Base-by-base conservation (phyloP, 2,113 vertebrate genomes). In the Noctilio leporinus region DNA sequence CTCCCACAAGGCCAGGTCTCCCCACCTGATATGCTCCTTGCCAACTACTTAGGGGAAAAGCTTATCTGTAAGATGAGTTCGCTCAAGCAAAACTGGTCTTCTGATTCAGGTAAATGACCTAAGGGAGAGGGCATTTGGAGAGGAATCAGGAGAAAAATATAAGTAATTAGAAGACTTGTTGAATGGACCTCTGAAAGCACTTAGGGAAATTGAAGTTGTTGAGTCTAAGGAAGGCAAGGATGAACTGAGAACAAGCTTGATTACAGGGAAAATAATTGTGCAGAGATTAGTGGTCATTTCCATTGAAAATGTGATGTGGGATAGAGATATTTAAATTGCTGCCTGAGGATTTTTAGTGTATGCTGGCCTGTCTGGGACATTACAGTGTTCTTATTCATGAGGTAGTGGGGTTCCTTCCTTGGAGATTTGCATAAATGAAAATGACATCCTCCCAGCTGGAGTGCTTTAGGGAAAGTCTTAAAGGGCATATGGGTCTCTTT, bases 391-490 rank as follows among this genome's bases (percentile, higher is more conserved):
- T 95, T 90, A 72, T 67, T 84, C 72, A 28, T 3, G 26, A 81
- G 43, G 70, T 35, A 38, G 57, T 57, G 16, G 40, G 35, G 12
- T 55, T 87, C 59, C 80, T 95, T 94, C 59, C 26, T 24, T 73
- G 43, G 90, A 78, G 85, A 93, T 95, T 45, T 95, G 65, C 53
- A 33, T 92, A 85, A 90, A 77, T 96, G 95, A 45, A 94, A 95
- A 85, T 85, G 40, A 85, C 81, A 88, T 93, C 59, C 76, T 90
- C 28, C 28, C 40, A 72, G 75, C 64, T 67, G 72, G 81, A 89
- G 73, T 40, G 38, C 75, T 57, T 96, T 95, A 93, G 87, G 80
- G 40, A 87, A 92, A 57, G 24, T 90, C 49, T 89, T 69, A 53
- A 55, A 55, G 57, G 69, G 14, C 35, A 40, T 4, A 0, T 10